A percentile compares a stretch with the other conserved stretches of the same genome.
Evolutionary conservation across 2,113 vertebrate genomes (phyloP).

Genomic region (Onychostruthus taczanowskii): DNA sequence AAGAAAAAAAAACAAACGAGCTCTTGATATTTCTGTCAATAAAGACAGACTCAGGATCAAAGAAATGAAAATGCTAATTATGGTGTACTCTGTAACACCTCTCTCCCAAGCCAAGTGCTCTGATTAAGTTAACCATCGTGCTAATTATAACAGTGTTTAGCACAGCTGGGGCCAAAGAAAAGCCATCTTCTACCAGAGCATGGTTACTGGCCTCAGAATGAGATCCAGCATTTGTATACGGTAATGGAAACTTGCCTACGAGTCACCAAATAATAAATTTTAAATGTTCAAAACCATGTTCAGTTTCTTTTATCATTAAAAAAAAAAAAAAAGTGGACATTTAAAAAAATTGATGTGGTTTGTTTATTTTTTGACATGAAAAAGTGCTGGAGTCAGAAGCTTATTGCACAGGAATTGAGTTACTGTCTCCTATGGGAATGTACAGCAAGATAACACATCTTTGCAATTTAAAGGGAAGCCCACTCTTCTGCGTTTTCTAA

Average conservation of each 20-base stretch:
- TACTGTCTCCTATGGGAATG: background rate
- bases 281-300: background rate
- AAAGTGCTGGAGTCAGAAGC: background rate
- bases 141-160: conserved; percentile 53
- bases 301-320: background rate
- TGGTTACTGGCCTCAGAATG: background rate
- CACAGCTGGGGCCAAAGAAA: conserved; percentile 63
- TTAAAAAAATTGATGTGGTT: background rate
- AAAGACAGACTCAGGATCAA: conserved; percentile 53
- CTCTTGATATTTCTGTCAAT: conserved; percentile 60
- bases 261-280: background rate
- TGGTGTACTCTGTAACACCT: conserved; percentile 40
- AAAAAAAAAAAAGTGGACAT: background rate
- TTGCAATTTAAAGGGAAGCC: conserved; percentile 4
- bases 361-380: background rate
- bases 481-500: background rate
- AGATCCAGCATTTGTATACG: background rate
- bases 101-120: conserved; percentile 37
- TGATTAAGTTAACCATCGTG: conserved; percentile 60
- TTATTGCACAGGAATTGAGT: background rate
- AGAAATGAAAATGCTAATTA: conserved; percentile 64
- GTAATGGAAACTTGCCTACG: background rate
- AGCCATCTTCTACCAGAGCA: conserved; percentile 18
- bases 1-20: conserved; percentile 28
- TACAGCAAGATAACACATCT: background rate